phyloP scores from a whole-genome alignment of 2,113 vertebrate species.

The Eublepharis macularius region DNA sequence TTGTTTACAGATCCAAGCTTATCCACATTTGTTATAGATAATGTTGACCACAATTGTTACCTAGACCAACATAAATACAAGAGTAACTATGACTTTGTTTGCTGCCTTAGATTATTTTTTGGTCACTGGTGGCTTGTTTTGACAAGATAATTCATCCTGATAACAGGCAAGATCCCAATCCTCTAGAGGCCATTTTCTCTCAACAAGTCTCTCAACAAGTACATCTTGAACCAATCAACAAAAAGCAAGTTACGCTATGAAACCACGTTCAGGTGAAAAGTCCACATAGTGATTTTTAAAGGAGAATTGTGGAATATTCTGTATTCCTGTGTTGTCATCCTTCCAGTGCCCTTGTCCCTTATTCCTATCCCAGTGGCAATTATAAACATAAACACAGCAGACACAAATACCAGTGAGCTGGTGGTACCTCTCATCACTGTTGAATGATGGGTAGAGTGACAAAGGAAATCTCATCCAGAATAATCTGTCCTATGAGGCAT shows the following conservation, averaged over 20 bases:
- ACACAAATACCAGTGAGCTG: fast-evolving
- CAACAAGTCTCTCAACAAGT: not conserved
- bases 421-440: not conserved
- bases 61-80: not conserved
- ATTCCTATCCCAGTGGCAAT: not conserved
- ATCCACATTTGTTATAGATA: too few relatives aligned
- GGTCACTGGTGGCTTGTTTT: not conserved
- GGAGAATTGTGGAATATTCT: not conserved
- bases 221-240: not conserved
- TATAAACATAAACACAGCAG: not conserved
- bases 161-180: not conserved
- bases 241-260: not conserved
- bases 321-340: not conserved
- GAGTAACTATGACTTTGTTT: too few relatives aligned
- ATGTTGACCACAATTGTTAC: not conserved
- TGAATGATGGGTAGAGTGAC: not conserved
- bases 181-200: not conserved
- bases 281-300: not conserved
- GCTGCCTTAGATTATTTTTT: not conserved
- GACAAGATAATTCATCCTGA: not conserved
- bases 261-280: too few relatives aligned
- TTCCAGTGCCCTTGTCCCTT: too few relatives aligned
- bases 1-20: not conserved
- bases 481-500: not conserved
- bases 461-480: not conserved